Evolutionary conservation across 2,113 vertebrate species (phyloP).

Genomic region (Orcinus orca): DNA sequence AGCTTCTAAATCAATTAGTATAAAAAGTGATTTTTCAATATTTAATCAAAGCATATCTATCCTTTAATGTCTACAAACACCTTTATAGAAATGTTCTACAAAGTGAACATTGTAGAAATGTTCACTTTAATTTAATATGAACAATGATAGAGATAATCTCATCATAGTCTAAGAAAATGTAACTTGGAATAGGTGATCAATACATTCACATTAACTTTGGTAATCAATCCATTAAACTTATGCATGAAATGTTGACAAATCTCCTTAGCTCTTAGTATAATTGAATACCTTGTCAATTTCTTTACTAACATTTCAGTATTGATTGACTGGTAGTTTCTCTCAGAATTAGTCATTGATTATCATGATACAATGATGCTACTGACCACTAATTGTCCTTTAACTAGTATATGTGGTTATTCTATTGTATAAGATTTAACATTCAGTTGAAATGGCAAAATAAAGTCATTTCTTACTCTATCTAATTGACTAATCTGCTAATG

Average conservation of each 20-base stretch:
- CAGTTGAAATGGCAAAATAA: background rate
- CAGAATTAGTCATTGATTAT: conserved; percentile 27
- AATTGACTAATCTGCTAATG: background rate
- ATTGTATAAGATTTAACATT: background rate
- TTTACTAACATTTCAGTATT: conserved; percentile 22
- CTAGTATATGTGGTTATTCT: background rate
- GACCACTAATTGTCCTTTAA: background rate
- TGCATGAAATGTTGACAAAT: background rate
- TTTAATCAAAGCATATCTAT: background rate
- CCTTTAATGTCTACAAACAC: background rate
- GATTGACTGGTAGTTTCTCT: background rate
- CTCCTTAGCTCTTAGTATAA: background rate
- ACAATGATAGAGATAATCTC: background rate
- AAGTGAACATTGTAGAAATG: background rate
- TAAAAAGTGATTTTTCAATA: background rate
- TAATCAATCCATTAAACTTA: background rate
- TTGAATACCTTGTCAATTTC: background rate
- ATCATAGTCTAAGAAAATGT: conserved; percentile 10
- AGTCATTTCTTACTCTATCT: background rate
- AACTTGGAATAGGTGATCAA: background rate
- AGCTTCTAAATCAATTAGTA: background rate
- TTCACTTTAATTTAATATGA: background rate
- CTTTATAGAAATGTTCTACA: no score
- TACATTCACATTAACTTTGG: background rate
- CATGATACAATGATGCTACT: background rate